phyloP scores from a whole-genome alignment of 1,140 invertebrate species.

The Eciton burchellii region DNA sequence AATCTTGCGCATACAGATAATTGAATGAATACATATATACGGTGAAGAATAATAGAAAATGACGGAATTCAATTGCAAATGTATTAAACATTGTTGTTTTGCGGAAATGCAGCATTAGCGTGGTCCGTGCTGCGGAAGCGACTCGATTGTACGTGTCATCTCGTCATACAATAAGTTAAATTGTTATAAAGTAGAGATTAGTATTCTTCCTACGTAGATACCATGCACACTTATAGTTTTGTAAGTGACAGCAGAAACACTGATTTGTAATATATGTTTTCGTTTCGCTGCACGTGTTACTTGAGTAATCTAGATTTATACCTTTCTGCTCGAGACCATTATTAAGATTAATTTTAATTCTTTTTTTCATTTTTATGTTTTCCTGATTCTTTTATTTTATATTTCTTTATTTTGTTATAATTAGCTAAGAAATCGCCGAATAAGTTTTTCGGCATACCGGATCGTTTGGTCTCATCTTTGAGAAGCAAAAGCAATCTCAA shows the following conservation, averaged over 20 bases:
- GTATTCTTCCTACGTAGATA: constrained; percentile 73
- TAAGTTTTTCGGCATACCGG: constrained; percentile 84
- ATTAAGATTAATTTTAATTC: constrained; percentile 36
- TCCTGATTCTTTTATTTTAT: constrained; percentile 74
- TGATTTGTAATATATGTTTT: constrained; percentile 51
- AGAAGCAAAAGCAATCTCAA: constrained; percentile 85
- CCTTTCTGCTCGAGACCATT: constrained; percentile 6
- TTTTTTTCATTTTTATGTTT: constrained; percentile 47
- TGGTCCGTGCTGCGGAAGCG: constrained; percentile 96
- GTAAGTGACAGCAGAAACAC: constrained; percentile 70
- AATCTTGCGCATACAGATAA: neutral
- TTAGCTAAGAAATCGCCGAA: constrained; percentile 82
- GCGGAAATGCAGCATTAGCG: constrained; percentile 90
- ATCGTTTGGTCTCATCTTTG: constrained; percentile 84
- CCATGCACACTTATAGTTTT: constrained; percentile 71
- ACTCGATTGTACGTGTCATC: constrained; percentile 92
- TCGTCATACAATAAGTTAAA: constrained; percentile 70
- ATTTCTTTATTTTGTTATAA: constrained; percentile 77
- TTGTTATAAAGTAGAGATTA: constrained; percentile 74
- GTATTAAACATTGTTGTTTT: constrained; percentile 39
- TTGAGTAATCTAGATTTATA: neutral
- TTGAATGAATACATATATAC: neutral
- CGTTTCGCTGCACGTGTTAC: constrained; percentile 38
- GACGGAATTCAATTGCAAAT: constrained; percentile 5
- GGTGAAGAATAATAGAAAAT: constrained; percentile 7